Evolutionary conservation across 2,888 invertebrate species (phyloP), one percentile per base, ranked within the genome.

Genomic region (Stenichneumon culpator): DNA sequence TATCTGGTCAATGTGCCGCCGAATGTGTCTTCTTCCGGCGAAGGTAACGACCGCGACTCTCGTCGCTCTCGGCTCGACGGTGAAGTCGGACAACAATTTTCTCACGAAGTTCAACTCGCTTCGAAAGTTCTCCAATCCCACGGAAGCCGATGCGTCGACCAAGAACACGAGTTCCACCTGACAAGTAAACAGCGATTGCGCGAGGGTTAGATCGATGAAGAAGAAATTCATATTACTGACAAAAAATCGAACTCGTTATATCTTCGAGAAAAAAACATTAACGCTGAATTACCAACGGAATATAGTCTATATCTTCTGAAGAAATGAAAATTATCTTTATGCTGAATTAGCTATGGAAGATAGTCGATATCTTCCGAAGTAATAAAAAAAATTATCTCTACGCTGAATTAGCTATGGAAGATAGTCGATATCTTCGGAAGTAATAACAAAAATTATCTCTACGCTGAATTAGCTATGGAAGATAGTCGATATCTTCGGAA

Each of bases 131-230:
- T 94, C 93, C 86, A 95, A 94, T 0, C 96, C 97, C 2, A 97
- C 96, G 87, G 96, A 96, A 0, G 96, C 96, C n/a, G 96, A 96
- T 16, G 96, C 95, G 89, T 97, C 97, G 67, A 97, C 95, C 67
- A 97, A 93, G 91, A 97, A 97, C 36, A 97, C 95, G 54, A 97
- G 93, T 89, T 97, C 97, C 85, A 96, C 93, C 92, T 94, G 77
- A 7, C 14, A 4, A 57, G 83, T 72, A 70, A 74, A 50, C 22
- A 79, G 28, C 32, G n/a, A 67, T 65, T 32, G 39, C 39, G 1
- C 3, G 39, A 39, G 39, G 6, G 32, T 32, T 7, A 32, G 32
- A 32, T 32, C 16, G 9, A 57, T 28, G 6, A 22, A 57, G 19
- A 60, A 57, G 44, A 73, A 39, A 54, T 54, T 54, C 9, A 19